Evolutionary conservation across 2,113 vertebrate species (phyloP).

Genomic region (Haemorhous mexicanus): DNA sequence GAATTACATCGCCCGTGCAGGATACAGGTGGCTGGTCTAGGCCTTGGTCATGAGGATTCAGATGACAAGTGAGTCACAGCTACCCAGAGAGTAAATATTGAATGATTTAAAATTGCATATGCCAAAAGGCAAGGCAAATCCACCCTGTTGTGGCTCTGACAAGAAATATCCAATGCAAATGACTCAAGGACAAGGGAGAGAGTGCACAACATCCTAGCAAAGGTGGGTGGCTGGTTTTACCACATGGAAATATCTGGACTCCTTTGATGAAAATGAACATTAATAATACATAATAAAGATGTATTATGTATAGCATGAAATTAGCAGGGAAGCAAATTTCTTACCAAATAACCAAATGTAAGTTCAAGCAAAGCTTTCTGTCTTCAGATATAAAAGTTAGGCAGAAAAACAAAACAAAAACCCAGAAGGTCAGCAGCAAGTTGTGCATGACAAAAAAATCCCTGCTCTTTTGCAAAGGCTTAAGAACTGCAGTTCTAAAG

Average conservation of each 20-base stretch:
- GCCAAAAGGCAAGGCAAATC: background rate
- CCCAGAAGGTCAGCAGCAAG: background rate
- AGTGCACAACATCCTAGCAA: background rate
- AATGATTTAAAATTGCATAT: background rate
- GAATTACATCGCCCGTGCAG: background rate
- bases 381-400: background rate
- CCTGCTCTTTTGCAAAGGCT: background rate
- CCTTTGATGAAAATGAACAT: background rate
- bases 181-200: background rate
- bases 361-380: background rate
- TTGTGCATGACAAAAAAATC: background rate
- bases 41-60: background rate
- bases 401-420: background rate
- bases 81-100: background rate
- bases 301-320: background rate
- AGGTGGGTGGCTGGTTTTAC: background rate
- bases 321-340: background rate
- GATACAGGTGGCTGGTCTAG: background rate
- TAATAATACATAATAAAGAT: background rate
- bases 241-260: background rate
- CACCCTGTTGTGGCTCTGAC: background rate
- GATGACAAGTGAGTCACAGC: background rate
- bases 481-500: background rate
- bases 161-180: background rate
- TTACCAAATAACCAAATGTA: background rate